phyloP scores from a whole-genome alignment of 2,888 invertebrate genomes.

The Ryuthela nishihirai region DNA sequence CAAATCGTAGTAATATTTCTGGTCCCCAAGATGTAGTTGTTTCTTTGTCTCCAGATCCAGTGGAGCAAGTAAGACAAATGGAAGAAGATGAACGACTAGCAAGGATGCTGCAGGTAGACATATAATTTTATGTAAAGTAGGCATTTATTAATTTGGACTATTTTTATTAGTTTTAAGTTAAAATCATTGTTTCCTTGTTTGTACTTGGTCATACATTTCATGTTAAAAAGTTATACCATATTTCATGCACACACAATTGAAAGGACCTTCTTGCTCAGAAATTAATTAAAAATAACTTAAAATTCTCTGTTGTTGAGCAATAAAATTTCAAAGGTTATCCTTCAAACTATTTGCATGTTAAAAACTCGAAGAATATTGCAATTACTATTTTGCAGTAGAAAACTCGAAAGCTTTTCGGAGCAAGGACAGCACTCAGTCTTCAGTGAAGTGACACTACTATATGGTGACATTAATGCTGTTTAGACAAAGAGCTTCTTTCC shows the following conservation, averaged over 20 bases:
- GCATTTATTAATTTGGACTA: neutral
- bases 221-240: neutral
- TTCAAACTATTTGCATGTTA: no score
- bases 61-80: slow-evolving; percentile 32
- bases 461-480: no score
- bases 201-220: neutral
- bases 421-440: no score
- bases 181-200: neutral
- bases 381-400: neutral
- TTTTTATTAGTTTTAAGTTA: neutral
- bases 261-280: no score
- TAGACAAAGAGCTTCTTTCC: no score
- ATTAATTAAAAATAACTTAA: no score
- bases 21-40: slow-evolving; percentile 1
- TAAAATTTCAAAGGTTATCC: no score
- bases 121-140: no score
- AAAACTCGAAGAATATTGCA: no score
- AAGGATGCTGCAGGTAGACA: slow-evolving; percentile 28
- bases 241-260: neutral
- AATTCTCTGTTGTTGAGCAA: no score
- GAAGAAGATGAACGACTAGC: slow-evolving; percentile 36
- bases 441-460: no score
- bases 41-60: slow-evolving; percentile 35
- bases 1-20: neutral
- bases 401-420: no score